Evolutionary conservation across 2,888 invertebrate species (phyloP).

Genomic region (Pandemis corylana): DNA sequence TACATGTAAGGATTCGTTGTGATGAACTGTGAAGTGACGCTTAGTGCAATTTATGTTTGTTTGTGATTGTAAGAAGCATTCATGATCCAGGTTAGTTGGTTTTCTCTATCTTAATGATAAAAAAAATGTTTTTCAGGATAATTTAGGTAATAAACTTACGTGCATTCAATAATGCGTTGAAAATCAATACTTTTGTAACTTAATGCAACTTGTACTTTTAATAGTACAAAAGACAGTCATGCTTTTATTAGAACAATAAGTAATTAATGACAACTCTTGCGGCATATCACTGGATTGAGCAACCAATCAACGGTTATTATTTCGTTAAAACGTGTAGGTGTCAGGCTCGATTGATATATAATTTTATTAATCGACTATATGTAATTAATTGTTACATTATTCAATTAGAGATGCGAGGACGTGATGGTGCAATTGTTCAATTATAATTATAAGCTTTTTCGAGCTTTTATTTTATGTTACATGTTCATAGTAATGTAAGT

Average conservation of each 20-base stretch:
- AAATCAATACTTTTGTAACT: background rate
- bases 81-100: conserved; percentile 82
- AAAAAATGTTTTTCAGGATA: background rate
- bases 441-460: conserved; percentile 18
- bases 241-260: conserved; percentile 46
- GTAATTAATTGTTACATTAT: conserved; percentile 55
- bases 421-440: conserved; percentile 10
- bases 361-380: conserved; percentile 60
- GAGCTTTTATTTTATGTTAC: too few relatives aligned
- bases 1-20: conserved; percentile 72
- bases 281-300: conserved; percentile 47
- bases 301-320: conserved; percentile 57
- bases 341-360: conserved; percentile 58
- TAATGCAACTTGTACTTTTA: background rate
- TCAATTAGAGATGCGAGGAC: conserved; percentile 29
- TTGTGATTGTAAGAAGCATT: conserved; percentile 71
- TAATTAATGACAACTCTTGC: conserved; percentile 46
- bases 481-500: too few relatives aligned
- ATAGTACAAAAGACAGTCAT: background rate
- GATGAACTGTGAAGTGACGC: conserved; percentile 81
- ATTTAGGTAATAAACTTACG: background rate
- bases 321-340: conserved; percentile 59
- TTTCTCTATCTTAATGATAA: background rate
- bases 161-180: background rate
- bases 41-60: conserved; percentile 73